Percentiles rank a stretch among this genome's conserved stretches.
Conservation (phyloP, 2,888 invertebrate species). For the Resseliella maxima region DNA sequence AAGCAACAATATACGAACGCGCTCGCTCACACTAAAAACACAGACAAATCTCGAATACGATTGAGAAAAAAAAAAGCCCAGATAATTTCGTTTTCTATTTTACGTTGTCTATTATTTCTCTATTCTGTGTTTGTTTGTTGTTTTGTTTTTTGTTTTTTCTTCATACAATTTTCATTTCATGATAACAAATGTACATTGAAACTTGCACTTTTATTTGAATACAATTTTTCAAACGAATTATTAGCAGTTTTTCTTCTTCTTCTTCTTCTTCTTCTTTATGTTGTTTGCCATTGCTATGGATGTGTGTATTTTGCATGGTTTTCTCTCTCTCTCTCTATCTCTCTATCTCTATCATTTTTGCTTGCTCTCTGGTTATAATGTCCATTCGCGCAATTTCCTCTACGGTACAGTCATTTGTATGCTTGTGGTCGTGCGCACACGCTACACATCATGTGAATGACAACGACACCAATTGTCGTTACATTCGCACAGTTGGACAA, state of each 20-base stretch:
- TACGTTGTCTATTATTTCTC: background rate
- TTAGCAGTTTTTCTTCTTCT: background rate
- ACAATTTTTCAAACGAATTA: too few relatives aligned
- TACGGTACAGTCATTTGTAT: background rate
- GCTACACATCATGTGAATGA: background rate
- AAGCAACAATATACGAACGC: too few relatives aligned
- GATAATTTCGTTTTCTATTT: conserved; percentile 51
- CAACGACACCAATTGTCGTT: background rate
- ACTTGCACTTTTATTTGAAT: conserved; percentile 48
- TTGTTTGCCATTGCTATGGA: background rate
- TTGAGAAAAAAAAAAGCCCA: conserved; percentile 15
- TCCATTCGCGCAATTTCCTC: background rate
- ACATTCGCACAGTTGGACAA: background rate
- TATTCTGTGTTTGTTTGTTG: background rate
- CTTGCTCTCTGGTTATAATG: background rate
- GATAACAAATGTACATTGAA: conserved; percentile 51
- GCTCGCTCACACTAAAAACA: background rate
- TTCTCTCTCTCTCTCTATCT: background rate
- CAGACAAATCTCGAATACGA: background rate
- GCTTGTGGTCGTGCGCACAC: too few relatives aligned
- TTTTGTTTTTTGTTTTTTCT: too few relatives aligned
- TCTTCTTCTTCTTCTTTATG: background rate
- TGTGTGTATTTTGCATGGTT: background rate
- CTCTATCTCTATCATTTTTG: background rate
- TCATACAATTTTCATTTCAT: conserved; percentile 34